Base-by-base conservation (phyloP, 2,888 invertebrate genomes). In the Melanargia galathea region DNA sequence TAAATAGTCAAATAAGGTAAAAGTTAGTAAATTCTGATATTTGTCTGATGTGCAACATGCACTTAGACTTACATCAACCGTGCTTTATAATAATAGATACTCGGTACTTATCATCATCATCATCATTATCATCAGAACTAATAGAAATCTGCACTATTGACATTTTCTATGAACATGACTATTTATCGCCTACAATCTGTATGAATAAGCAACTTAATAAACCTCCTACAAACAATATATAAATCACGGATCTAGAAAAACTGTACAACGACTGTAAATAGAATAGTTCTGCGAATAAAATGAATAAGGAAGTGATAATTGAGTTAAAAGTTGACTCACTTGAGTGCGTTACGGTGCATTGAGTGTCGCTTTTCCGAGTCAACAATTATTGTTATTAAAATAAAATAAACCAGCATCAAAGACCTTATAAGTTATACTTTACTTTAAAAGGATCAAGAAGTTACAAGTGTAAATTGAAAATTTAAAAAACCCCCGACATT, bases 291-390 rank as follows among this genome's bases (percentile, higher is more conserved):
- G 35, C 33, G 58, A 58, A 58, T 48, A 48, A 57, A 58, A 58
- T 58, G 58, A 58, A 58, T 58, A 43, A 58, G 58, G 58, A 58
- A 58, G 58, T 58, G 58, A 58, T 58, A 35, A 58, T 58, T 58
- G 46, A 24, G 22, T 35, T 48, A 45, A 57, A 46, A 18, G 46
- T 57, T 58, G 58, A 58, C 35, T 58, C 58, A 58, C 46, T 58
- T 35, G 35, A 46, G 48, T 58, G 35, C 35, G 58, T 11, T 33
- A 33, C 18, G 26, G 16, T 13, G 8, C 24, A 55, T 16, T 22
- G 24, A 16, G 38, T 22, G 38, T 30, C 16, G 26, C 13, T 48
- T 26, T 48, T 26, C 48, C 48, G 30, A 30, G 49, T 30, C 49
- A 24, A 40, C 13, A 4, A 5, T 38, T 40, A 40, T 40, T 40